phyloP scores from a whole-genome alignment of 2,113 vertebrate species.

The Drymodes brunneopygia region DNA sequence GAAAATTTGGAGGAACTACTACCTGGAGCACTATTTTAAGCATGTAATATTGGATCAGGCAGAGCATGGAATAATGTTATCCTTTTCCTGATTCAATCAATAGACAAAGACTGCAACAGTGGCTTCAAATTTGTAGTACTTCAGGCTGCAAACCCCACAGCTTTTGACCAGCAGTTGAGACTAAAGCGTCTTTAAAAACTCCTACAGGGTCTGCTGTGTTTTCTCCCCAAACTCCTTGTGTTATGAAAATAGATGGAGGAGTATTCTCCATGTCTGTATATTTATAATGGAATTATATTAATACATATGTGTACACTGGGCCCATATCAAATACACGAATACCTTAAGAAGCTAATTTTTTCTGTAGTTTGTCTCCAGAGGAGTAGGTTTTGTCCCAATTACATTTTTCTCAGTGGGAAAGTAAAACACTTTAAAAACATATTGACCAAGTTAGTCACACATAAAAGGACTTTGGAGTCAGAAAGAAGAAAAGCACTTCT shows the following conservation, averaged over 20 bases:
- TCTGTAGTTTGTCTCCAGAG: neutral
- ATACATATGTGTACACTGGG: neutral
- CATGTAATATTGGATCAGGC: neutral
- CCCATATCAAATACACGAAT: neutral
- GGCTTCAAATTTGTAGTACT: neutral
- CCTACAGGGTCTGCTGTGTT: neutral
- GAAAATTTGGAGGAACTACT: neutral
- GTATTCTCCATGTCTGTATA: fast-evolving
- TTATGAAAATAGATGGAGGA: neutral
- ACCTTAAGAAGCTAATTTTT: neutral
- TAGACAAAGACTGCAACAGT: neutral
- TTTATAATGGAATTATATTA: neutral
- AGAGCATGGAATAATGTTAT: neutral
- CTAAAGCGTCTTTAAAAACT: neutral
- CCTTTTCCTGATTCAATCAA: neutral
- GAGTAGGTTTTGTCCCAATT: neutral
- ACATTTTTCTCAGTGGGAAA: neutral
- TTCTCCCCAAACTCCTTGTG: neutral
- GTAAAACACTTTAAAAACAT: neutral
- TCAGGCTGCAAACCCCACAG: neutral
- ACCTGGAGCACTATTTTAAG: neutral
- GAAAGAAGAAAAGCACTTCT: neutral
- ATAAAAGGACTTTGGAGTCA: neutral
- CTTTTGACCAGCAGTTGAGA: neutral
- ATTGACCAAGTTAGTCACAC: conserved; percentile 17